Percentiles rank a stretch among this genome's conserved stretches.
Evolutionary conservation across 2,888 invertebrate species (phyloP).

Genomic region (Teinopalpus imperialis): DNA sequence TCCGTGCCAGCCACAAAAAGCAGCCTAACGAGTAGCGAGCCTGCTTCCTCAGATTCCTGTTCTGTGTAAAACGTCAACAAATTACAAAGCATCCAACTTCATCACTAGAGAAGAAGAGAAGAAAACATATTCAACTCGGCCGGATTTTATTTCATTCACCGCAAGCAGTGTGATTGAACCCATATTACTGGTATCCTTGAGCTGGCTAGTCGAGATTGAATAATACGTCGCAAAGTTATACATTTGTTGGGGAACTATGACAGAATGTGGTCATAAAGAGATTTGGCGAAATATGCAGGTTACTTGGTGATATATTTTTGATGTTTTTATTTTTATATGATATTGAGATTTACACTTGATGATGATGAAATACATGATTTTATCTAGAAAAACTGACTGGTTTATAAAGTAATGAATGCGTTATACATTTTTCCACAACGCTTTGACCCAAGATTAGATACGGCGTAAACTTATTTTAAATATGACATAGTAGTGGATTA

Average conservation of each 20-base stretch:
- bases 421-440: no score
- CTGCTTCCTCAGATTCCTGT: slow-evolving; percentile 48
- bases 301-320: no score
- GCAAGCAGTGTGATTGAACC: slow-evolving; percentile 70
- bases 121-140: slow-evolving; percentile 39
- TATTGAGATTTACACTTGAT: no score
- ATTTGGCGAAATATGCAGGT: no score
- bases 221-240: background rate
- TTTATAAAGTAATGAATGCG: no score
- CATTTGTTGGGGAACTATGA: slow-evolving; percentile 1
- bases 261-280: background rate
- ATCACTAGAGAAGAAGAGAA: slow-evolving; percentile 24
- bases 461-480: no score
- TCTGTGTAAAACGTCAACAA: slow-evolving; percentile 34
- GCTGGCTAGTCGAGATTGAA: slow-evolving; percentile 11
- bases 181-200: slow-evolving; percentile 40
- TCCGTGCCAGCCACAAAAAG: slow-evolving; percentile 62
- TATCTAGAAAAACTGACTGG: no score
- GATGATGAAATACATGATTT: no score
- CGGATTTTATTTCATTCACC: slow-evolving; percentile 67
- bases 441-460: no score
- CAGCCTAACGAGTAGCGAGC: slow-evolving; percentile 41
- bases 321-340: no score
- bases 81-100: slow-evolving; percentile 32
- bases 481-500: no score